These are phyloP conservation scores for Netelia fuscicornis DNA, from an alignment of 2,888 invertebrate genomes.

Conservation along the genomic window DNA sequence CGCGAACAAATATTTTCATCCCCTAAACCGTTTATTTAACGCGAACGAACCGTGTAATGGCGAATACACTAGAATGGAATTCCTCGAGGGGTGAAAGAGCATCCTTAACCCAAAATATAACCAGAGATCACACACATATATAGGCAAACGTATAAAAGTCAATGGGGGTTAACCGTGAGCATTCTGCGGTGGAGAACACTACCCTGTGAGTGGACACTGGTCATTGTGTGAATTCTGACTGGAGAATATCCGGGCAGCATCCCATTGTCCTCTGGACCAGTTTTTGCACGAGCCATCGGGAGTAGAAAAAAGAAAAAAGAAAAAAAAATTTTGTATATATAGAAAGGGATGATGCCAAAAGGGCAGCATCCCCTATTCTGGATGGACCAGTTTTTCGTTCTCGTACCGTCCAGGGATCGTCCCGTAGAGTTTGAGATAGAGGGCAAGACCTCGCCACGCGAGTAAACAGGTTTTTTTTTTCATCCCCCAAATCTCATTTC, in stretches of 20 bases:
- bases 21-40: conserved; percentile 52
- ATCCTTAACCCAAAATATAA: conserved; percentile 30
- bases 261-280: conserved; percentile 64
- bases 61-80: conserved; percentile 57
- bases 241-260: conserved; percentile 51
- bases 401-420: conserved; percentile 12
- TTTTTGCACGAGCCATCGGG: conserved; percentile 39
- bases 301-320: background rate
- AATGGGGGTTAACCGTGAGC: conserved; percentile 77
- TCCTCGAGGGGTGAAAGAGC: conserved; percentile 49
- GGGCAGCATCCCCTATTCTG: conserved; percentile 79
- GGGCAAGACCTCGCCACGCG: conserved; percentile 81
- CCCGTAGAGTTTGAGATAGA: conserved; percentile 58
- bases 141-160: conserved; percentile 70
- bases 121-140: conserved; percentile 45
- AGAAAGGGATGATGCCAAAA: conserved; percentile 9
- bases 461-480: conserved; percentile 79
- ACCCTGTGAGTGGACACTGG: conserved; percentile 79
- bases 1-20: conserved; percentile 3
- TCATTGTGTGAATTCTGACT: conserved; percentile 70
- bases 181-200: conserved; percentile 78
- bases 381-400: conserved; percentile 59
- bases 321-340: background rate
- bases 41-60: conserved; percentile 60
- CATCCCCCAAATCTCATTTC: conserved; percentile 60